Evolutionary conservation across 2,797 vertebrate genomes (phyloP), one percentile per base, ranked within the genome.

Genomic region (Spatula clypeata): DNA sequence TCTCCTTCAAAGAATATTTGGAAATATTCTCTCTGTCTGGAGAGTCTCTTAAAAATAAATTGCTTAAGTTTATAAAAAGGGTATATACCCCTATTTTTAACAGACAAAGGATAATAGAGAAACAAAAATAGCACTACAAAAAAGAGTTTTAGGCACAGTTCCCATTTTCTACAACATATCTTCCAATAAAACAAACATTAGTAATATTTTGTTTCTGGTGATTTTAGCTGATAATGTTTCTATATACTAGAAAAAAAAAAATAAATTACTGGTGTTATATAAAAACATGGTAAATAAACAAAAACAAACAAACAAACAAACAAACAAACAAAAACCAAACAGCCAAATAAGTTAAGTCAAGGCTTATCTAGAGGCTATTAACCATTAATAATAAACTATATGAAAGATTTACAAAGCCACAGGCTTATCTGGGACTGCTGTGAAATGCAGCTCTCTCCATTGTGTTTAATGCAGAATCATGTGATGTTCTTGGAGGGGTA

Each of bases 381-480:
- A 75, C 40, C 49, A 71, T 90, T 93, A 79, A 79, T 29, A 90
- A 87, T 79, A 93, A 96, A 81, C 6, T 90, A 18, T 83, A 12
- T 60, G 67, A 69, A 95, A 90, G 71, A 92, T 74, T 81, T 94
- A 77, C 23, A 94, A 91, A 97, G 79, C 57, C 54, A 90, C 11
- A 66, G 45, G 61, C 71, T 92, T 66, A 80, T 73, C 82, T 95
- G 58, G 11, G 31, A 75, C 36, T 79, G 49, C 65, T 95, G 74
- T 87, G 75, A 96, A 95, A 84, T 58, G 62, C 32, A 87, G 27
- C 19, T 57, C 24, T 82, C 44, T 94, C 66, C 34, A 66, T 58
- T 62, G 60, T 12, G 9, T 82, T 91, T 96, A 79, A 91, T 85
- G 26, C 19, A 74, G 16, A 81, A 57, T 32, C 55, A 73, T 54